phyloP scores from a whole-genome alignment of 1,140 invertebrate genomes.

The Macrosteles quadrilineatus region DNA sequence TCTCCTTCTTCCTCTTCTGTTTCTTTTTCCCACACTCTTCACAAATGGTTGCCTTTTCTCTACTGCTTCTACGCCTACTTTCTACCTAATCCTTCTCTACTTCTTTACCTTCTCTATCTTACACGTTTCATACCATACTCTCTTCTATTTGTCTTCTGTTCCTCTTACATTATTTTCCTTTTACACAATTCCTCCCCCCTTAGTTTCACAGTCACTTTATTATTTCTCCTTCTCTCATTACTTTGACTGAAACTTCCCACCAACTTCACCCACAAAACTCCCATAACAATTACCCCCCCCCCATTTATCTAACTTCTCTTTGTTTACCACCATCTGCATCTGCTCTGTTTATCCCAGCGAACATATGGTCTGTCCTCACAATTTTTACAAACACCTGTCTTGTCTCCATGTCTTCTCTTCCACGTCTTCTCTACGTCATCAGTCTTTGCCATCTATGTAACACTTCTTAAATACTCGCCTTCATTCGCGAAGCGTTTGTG shows the following conservation, averaged over 20 bases:
- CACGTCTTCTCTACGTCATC: background rate
- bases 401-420: background rate
- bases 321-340: background rate
- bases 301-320: background rate
- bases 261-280: no score
- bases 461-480: no score
- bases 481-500: background rate
- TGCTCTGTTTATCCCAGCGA: background rate
- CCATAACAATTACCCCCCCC: background rate
- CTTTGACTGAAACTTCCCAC: background rate
- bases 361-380: background rate
- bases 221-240: no score
- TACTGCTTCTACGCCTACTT: background rate
- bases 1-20: background rate
- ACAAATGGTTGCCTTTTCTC: no score
- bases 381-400: conserved; percentile 38
- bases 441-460: background rate
- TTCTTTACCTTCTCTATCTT: background rate
- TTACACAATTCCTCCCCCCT: no score
- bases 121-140: background rate
- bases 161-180: no score
- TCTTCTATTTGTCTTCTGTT: no score
- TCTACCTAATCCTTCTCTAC: background rate
- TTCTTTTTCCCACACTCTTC: no score
- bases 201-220: no score